Conservation (phyloP, 30 jellyfish, hydroid and myxozoan species). For the Hydractinia echinata region DNA sequence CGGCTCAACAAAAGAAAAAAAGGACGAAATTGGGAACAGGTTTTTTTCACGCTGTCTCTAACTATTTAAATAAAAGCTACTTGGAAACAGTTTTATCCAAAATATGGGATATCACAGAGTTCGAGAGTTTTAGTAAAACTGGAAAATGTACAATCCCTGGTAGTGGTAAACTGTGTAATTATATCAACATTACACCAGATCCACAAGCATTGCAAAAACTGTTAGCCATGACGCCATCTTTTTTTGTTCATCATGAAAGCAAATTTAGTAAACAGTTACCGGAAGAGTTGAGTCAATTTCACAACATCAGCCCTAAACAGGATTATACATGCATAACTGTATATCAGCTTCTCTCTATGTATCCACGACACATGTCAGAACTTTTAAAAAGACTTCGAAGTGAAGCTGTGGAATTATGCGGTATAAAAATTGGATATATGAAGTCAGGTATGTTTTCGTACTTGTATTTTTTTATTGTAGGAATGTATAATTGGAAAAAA, state of each 20-base stretch:
- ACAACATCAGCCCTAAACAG: neutral
- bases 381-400: neutral
- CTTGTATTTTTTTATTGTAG: neutral
- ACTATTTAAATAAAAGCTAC: conserved; percentile 10
- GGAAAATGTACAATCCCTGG: conserved; percentile 35
- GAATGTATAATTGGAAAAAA: neutral
- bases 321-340: conserved; percentile 14
- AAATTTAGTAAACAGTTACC: neutral
- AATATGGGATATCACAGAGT: conserved; percentile 10
- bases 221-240: neutral
- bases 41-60: conserved; percentile 31
- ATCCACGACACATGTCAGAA: conserved; percentile 14
- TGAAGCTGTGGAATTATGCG: conserved; percentile 9
- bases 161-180: conserved; percentile 15
- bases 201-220: conserved; percentile 12
- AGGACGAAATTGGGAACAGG: conserved; percentile 27
- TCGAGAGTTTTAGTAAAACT: conserved; percentile 6
- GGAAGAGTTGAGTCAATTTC: neutral
- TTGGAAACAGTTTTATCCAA: conserved; percentile 8
- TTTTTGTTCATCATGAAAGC: neutral
- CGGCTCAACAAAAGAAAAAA: conserved; percentile 8
- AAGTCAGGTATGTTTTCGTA: neutral
- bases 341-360: neutral
- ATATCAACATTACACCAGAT: conserved; percentile 20
- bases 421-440: conserved; percentile 14